Base-by-base conservation (phyloP, 2,888 invertebrate genomes). In the Caenorhabditis sp. region DNA sequence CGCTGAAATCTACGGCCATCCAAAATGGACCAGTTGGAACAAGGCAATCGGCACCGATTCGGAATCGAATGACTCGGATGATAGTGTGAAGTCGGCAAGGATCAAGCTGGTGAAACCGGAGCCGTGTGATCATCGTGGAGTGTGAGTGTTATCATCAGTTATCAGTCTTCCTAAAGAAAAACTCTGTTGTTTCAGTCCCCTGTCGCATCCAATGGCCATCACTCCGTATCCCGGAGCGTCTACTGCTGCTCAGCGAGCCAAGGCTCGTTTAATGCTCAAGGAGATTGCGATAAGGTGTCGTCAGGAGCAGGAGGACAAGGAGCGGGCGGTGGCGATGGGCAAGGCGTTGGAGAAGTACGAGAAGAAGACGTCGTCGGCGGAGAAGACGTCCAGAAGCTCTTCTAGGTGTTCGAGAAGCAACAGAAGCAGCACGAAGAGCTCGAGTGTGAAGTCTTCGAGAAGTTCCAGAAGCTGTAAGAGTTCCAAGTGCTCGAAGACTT, bases 161-260 rank as follows among this genome's bases (percentile, higher is more conserved):
- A n/a, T n/a, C n/a, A n/a, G n/a, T n/a, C n/a, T 32, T 9, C 32
- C 32, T 32, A 32, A 6, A 32, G 32, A n/a, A n/a, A n/a, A n/a
- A n/a, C n/a, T n/a, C 32, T 32, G 5, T 37, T 20, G 8, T 61
- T 40, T 1, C 65, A 76, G 76, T 2, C 80, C 80, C 0, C 65
- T 80, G 0, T 58, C 68, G 4, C 56, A 80, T 44, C 80, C 80
- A 26, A 37, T 80, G 62, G 80, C 80, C 6, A 51, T 62, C 9
- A 80, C 80, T 15, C 80, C 80, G 20, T 80, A 40, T 22, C 80
- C 80, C 1, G 69, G 69, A 11, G 44, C 37, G 9, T 28, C 62
- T 0, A 51, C 61, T 9, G 74, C 58, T 2, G 72, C 72, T 18
- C 37, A 74, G 44, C 47, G 74, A 5, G 72, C 56, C 35, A 68